phyloP scores from a whole-genome alignment of 2,797 vertebrate species.

The Spinibarbus caldwelli region DNA sequence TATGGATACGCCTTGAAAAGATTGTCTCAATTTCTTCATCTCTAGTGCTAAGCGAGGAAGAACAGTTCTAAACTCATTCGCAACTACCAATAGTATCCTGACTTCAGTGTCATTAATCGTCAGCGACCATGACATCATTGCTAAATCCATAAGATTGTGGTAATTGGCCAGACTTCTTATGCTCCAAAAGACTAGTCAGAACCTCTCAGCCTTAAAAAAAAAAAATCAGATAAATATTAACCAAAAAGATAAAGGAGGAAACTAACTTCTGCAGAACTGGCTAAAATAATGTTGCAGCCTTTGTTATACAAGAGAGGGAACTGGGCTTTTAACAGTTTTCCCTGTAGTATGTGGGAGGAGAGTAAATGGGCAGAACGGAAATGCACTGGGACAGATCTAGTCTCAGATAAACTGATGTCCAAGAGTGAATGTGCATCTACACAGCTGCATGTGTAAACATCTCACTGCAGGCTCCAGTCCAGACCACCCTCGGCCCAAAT shows the following conservation, averaged over 20 bases:
- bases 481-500: conserved; percentile 12
- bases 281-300: conserved; percentile 5
- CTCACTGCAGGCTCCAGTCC: not conserved
- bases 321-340: not conserved
- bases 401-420: not conserved
- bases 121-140: not conserved
- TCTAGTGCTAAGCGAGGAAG: not conserved
- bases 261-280: not conserved
- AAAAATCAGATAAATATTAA: not conserved
- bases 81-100: not conserved
- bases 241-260: not conserved
- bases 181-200: not conserved
- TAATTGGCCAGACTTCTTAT: not conserved
- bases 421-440: not conserved
- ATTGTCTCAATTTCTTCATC: not conserved
- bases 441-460: not conserved
- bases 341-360: not conserved
- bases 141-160: not conserved
- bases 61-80: not conserved
- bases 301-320: not conserved
- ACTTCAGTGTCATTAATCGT: not conserved
- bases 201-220: not conserved
- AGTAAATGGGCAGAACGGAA: not conserved
- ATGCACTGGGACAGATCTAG: conserved; percentile 18
- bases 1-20: not conserved